Conservation (phyloP, 2,888 invertebrate genomes). For the Scaeva pyrastri region DNA sequence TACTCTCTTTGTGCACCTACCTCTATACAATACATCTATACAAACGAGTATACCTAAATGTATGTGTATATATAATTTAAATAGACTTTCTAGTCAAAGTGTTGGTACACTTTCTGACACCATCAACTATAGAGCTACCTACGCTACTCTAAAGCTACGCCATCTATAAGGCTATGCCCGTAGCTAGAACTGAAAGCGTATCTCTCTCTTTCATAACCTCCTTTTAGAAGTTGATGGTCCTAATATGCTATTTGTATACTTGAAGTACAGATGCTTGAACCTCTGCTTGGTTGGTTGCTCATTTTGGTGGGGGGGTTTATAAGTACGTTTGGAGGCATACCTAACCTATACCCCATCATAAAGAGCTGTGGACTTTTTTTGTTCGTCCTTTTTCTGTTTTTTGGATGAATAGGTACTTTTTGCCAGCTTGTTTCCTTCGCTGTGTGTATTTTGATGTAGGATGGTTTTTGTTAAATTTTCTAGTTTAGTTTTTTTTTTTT, state of each 20-base stretch:
- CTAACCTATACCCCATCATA: no score
- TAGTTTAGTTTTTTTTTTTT: background rate
- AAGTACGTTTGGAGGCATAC: conserved; percentile 27
- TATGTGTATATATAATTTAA: background rate
- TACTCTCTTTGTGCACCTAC: background rate
- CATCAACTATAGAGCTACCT: background rate
- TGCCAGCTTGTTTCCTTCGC: conserved; percentile 55
- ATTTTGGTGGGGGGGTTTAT: conserved; percentile 46
- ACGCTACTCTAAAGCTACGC: no score
- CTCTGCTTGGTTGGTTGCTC: conserved; percentile 58
- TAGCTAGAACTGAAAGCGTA: conserved; percentile 22
- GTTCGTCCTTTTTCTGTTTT: no score
- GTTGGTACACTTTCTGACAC: conserved; percentile 35
- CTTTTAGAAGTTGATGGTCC: conserved; percentile 59
- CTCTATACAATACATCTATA: no score
- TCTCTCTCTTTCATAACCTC: conserved; percentile 26
- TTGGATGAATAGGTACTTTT: conserved; percentile 58
- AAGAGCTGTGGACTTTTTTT: conserved; percentile 56
- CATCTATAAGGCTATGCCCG: background rate
- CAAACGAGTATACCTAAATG: background rate
- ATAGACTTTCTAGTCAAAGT: conserved; percentile 18
- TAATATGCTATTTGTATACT: conserved; percentile 63
- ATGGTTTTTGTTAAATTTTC: conserved; percentile 13
- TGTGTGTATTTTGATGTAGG: conserved; percentile 25
- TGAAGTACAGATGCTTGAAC: conserved; percentile 63